phyloP scores from a whole-genome alignment of 2,888 invertebrate species.

The Pachycephus smyrnensis region DNA sequence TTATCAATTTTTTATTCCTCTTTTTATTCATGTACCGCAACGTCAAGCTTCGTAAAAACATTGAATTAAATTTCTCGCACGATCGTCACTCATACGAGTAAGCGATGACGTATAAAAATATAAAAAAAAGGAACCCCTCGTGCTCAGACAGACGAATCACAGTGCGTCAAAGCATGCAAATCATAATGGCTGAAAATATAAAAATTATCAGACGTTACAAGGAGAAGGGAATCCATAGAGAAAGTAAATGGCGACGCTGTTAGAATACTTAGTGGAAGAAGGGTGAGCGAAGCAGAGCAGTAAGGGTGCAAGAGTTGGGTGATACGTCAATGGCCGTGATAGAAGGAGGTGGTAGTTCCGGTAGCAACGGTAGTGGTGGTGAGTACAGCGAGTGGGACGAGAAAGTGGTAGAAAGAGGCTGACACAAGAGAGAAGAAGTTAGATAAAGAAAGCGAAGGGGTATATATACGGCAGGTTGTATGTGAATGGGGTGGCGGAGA shows the following conservation, averaged over 20 bases:
- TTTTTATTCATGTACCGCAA: background rate
- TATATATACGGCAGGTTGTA: background rate
- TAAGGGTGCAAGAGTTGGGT: background rate
- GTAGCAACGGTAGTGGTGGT: background rate
- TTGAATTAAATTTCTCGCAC: background rate
- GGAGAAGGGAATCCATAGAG: background rate
- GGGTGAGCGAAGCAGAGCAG: too few relatives aligned
- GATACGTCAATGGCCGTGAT: background rate
- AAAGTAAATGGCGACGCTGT: background rate
- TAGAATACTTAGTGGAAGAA: background rate
- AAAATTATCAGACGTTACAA: background rate
- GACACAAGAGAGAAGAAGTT: background rate
- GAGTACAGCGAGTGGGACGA: slow-evolving; percentile 22
- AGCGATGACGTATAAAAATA: background rate
- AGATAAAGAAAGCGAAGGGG: slow-evolving; percentile 19
- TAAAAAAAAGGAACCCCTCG: background rate
- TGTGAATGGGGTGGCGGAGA: background rate
- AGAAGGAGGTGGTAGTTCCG: background rate
- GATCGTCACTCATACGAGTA: background rate
- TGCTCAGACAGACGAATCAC: background rate
- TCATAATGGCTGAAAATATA: background rate
- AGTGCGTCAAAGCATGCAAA: background rate
- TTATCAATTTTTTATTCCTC: background rate
- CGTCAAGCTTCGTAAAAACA: background rate
- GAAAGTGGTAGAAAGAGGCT: slow-evolving; percentile 30